These are phyloP conservation scores for Mimumesa dahlbomi DNA, from an alignment of 2,888 invertebrate species.

Conservation along the genomic window DNA sequence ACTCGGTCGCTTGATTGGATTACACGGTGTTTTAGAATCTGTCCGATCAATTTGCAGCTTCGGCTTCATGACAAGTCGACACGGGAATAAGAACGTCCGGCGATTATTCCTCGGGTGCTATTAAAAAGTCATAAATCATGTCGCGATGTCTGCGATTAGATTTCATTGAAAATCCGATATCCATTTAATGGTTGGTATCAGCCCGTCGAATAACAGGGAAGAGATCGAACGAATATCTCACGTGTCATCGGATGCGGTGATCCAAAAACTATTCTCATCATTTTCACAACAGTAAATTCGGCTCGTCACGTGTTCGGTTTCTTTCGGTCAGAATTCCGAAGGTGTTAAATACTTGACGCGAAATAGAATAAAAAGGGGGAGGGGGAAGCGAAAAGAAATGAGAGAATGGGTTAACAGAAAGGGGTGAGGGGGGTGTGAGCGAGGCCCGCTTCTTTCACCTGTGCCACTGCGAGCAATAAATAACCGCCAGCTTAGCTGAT, in stretches of 20 bases:
- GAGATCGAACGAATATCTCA: constrained; percentile 19
- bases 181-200: too few relatives aligned
- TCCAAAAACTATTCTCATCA: too few relatives aligned
- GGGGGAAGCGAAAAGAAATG: constrained; percentile 1
- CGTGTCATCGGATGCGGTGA: not conserved
- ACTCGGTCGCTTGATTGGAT: too few relatives aligned
- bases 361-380: constrained; percentile 1
- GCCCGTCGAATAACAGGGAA: constrained; percentile 8
- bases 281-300: too few relatives aligned
- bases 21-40: too few relatives aligned
- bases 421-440: not conserved
- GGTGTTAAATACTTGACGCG: constrained; percentile 6
- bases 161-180: constrained; percentile 33
- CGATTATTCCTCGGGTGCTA: constrained; percentile 20
- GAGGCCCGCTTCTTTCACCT: constrained; percentile 68
- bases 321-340: constrained; percentile 10
- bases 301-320: not conserved
- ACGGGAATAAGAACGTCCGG: constrained; percentile 25
- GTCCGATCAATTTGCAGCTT: too few relatives aligned
- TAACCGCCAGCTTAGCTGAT: constrained; percentile 79
- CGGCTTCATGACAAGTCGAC: too few relatives aligned
- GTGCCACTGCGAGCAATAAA: constrained; percentile 78
- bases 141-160: not conserved
- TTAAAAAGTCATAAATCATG: constrained; percentile 40
- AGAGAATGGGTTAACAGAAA: not conserved